A percentile compares a stretch with the other conserved stretches of the same genome.
These are phyloP conservation scores for Nysson spinosus DNA, from an alignment of 2,888 invertebrate species.

Conservation along the genomic window DNA sequence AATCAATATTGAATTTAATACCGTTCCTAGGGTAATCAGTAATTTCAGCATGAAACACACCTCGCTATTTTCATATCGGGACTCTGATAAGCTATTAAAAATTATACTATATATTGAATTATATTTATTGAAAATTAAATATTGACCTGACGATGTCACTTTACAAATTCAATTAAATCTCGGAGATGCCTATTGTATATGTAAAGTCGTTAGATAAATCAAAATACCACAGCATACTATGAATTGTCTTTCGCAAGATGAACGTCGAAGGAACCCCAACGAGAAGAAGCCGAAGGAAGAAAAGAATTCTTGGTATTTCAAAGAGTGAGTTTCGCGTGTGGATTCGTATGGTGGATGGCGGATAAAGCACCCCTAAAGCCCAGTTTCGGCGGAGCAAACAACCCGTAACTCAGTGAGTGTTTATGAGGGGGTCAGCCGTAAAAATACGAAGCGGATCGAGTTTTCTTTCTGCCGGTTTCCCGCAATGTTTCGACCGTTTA, in stretches of 20 bases:
- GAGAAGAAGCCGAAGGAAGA: slow-evolving; percentile 1
- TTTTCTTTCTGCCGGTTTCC: slow-evolving; percentile 1
- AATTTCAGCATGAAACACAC: too few species aligned
- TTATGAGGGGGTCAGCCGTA: slow-evolving; percentile 73
- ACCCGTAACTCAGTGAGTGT: slow-evolving; percentile 75
- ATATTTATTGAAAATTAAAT: too few species aligned
- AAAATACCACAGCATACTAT: neutral
- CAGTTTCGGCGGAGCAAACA: slow-evolving; percentile 72
- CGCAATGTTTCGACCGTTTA: slow-evolving; percentile 68
- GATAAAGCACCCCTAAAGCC: slow-evolving; percentile 64
- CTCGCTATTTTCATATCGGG: too few species aligned
- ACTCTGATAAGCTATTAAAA: too few species aligned
- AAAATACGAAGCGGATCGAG: slow-evolving; percentile 69
- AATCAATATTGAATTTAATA: too few species aligned
- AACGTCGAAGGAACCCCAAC: slow-evolving; percentile 1
- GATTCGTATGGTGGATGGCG: slow-evolving; percentile 29
- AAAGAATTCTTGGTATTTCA: slow-evolving; percentile 19
- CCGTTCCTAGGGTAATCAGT: too few species aligned
- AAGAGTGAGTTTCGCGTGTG: slow-evolving; percentile 32
- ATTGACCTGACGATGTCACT: too few species aligned
- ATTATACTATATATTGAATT: too few species aligned
- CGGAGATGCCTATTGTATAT: too few species aligned
- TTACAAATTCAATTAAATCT: too few species aligned
- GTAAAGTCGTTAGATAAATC: too few species aligned
- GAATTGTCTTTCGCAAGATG: slow-evolving; percentile 34